Conservation (phyloP, 37 sponge, comb jelly and placozoan genomes). For the Beroe forskalii region DNA sequence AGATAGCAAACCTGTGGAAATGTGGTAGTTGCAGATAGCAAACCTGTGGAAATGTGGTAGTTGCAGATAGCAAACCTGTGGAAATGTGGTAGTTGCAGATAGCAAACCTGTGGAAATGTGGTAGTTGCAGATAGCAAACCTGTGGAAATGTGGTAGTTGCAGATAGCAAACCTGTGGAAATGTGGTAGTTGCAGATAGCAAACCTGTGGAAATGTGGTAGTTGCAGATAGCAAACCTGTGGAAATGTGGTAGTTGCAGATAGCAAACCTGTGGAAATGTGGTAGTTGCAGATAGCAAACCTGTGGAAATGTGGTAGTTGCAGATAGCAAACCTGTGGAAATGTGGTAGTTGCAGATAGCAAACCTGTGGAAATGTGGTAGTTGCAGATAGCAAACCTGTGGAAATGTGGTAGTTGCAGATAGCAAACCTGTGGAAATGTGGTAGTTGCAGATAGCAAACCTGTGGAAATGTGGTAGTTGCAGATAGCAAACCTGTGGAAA, state of each 20-base stretch:
- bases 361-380: background rate
- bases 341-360: too few relatives aligned
- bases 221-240: too few relatives aligned
- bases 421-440: background rate
- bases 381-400: conserved; percentile 23
- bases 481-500: too few relatives aligned
- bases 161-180: too few relatives aligned
- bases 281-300: too few relatives aligned
- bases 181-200: background rate
- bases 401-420: too few relatives aligned
- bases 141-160: too few relatives aligned
- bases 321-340: conserved; percentile 21
- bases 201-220: too few relatives aligned
- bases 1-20: conserved; percentile 21
- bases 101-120: background rate
- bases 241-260: background rate
- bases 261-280: conserved; percentile 17
- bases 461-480: too few relatives aligned
- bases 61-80: conserved; percentile 23
- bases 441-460: conserved; percentile 17
- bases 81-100: too few relatives aligned
- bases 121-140: conserved; percentile 17
- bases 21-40: too few relatives aligned
- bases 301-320: background rate
- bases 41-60: background rate